Evolutionary conservation across 2,888 invertebrate genomes (phyloP).

Genomic region (Tenthredo amoena): DNA sequence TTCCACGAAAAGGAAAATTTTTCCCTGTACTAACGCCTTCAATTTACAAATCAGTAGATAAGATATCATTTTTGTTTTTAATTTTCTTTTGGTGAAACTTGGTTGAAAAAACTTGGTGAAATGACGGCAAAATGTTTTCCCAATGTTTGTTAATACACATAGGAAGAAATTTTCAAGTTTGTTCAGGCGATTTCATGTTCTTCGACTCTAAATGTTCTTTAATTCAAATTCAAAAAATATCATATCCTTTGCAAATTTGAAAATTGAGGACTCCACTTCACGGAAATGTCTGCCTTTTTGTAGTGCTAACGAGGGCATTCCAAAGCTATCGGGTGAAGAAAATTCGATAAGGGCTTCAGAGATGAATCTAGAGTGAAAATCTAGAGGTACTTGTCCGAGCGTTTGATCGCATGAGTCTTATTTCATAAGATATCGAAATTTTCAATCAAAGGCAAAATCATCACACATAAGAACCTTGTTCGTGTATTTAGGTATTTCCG

Average conservation of each 20-base stretch:
- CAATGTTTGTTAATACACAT: not conserved
- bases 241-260: not conserved
- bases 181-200: not conserved
- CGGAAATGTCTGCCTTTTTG: not conserved
- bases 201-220: not conserved
- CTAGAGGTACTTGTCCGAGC: too few species aligned
- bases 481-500: not conserved
- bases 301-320: too few species aligned
- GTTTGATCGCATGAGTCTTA: too few species aligned
- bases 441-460: too few species aligned
- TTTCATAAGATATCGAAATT: too few species aligned
- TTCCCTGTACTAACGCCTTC: not conserved
- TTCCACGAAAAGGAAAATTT: not conserved
- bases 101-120: not conserved
- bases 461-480: not conserved
- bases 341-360: too few species aligned
- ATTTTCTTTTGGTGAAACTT: not conserved
- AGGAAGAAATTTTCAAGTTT: not conserved
- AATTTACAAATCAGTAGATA: not conserved
- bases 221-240: not conserved
- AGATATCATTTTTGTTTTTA: not conserved
- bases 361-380: too few species aligned
- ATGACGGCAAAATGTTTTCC: not conserved
- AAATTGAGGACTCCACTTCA: not conserved
- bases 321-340: too few species aligned